Percentiles rank a stretch among this genome's conserved stretches.
Conservation (phyloP, 2,888 invertebrate species). For the Macrophya alboannulata region DNA sequence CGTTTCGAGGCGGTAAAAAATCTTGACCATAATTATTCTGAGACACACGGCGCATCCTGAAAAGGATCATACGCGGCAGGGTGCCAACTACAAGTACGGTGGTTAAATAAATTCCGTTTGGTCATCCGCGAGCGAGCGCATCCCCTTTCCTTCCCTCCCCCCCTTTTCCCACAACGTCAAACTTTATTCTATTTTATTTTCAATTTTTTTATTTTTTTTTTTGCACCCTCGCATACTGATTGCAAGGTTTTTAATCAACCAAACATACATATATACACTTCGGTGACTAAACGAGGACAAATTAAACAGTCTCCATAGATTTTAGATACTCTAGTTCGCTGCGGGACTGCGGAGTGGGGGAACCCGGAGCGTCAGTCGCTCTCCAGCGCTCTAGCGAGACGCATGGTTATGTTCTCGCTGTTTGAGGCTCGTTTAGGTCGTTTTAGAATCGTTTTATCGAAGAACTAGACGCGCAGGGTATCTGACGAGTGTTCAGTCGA, state of each 20-base stretch:
- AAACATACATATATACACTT: background rate
- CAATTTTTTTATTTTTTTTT: background rate
- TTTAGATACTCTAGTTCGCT: background rate
- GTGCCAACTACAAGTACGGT: constrained; percentile 70
- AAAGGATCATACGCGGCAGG: constrained; percentile 66
- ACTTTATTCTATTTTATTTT: background rate
- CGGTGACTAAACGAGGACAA: background rate
- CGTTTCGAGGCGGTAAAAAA: constrained; percentile 21
- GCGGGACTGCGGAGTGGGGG: constrained; percentile 25
- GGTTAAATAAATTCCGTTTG: constrained; percentile 72
- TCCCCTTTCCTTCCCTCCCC: no score
- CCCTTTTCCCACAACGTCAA: background rate
- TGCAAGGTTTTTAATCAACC: background rate
- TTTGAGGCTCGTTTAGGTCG: background rate
- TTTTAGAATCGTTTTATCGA: background rate
- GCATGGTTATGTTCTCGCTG: constrained; percentile 24
- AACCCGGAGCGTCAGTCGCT: constrained; percentile 6
- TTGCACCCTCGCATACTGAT: background rate
- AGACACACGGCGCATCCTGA: constrained; percentile 53
- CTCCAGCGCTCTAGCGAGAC: constrained; percentile 7
- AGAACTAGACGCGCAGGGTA: background rate
- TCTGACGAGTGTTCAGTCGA: background rate
- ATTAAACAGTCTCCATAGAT: background rate
- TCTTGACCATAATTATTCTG: constrained; percentile 54
- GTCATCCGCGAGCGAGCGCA: constrained; percentile 34